A percentile compares a stretch with the other conserved stretches of the same genome.
Evolutionary conservation across 37 sponge, comb jelly and placozoan species (phyloP).

Genomic region (Agelas oroides): DNA sequence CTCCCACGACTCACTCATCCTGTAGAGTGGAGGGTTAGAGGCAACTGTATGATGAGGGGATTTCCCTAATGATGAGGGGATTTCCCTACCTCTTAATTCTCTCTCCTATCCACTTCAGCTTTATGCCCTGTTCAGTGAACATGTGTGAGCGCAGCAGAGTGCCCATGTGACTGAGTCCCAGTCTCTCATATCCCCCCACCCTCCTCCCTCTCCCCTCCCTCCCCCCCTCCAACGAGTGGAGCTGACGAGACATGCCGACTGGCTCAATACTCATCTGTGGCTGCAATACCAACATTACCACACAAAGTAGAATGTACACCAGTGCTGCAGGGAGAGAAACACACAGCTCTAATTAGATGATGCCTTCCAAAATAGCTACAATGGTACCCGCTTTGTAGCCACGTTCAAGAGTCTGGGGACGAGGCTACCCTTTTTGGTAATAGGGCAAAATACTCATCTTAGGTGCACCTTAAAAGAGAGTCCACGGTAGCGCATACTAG

Average conservation of each 20-base stretch:
- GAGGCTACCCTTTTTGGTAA: too few species aligned
- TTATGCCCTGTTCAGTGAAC: slow-evolving; percentile 65
- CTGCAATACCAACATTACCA: slow-evolving; percentile 18
- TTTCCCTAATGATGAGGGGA: too few species aligned
- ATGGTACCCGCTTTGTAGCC: too few species aligned
- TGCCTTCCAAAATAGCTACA: slow-evolving; percentile 3
- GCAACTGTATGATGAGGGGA: too few species aligned
- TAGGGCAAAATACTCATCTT: too few species aligned
- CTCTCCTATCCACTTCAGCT: slow-evolving; percentile 75
- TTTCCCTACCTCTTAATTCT: slow-evolving; percentile 59
- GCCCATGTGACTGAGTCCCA: slow-evolving; percentile 24
- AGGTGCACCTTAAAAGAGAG: too few species aligned
- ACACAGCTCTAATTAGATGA: too few species aligned
- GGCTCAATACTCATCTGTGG: slow-evolving; percentile 6
- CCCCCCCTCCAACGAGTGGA: too few species aligned
- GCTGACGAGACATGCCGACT: neutral
- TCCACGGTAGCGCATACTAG: too few species aligned
- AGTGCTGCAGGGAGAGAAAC: slow-evolving; percentile 10
- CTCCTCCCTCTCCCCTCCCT: neutral
- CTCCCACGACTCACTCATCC: slow-evolving; percentile 50
- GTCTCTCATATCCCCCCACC: neutral
- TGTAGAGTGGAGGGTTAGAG: neutral
- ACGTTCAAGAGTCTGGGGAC: too few species aligned
- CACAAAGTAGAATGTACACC: slow-evolving; percentile 4
- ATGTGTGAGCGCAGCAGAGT: slow-evolving; percentile 47